phyloP scores from a whole-genome alignment of 2,888 invertebrate species.

The Pyrrhia umbra region DNA sequence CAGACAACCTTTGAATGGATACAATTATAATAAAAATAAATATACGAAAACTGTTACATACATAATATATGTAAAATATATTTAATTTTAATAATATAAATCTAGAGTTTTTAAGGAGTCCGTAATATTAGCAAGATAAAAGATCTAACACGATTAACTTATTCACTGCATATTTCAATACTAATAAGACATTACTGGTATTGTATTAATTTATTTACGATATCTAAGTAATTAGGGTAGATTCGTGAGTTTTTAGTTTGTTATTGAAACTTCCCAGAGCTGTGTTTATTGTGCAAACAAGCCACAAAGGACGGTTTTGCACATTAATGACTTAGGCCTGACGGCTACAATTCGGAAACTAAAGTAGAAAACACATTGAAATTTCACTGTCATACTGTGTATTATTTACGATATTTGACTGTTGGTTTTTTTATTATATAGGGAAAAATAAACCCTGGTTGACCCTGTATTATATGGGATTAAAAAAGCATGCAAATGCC shows the following conservation, averaged over 20 bases:
- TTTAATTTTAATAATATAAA: no score
- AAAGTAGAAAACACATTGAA: constrained; percentile 31
- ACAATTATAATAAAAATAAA: no score
- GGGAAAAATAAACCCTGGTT: no score
- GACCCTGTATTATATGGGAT: no score
- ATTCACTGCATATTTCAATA: not conserved
- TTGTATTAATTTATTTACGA: constrained; percentile 28
- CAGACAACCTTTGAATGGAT: no score
- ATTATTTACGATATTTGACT: not conserved
- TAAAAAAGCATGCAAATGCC: no score
- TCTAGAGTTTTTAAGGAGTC: no score
- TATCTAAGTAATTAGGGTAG: constrained; percentile 33
- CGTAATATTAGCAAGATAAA: no score
- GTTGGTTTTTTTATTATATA: not conserved
- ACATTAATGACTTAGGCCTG: constrained; percentile 44
- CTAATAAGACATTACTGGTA: constrained; percentile 2
- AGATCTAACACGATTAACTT: not conserved
- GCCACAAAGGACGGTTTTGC: constrained; percentile 50
- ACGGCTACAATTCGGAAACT: constrained; percentile 25
- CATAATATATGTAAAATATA: no score
- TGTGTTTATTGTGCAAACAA: constrained; percentile 45
- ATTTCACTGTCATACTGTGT: not conserved
- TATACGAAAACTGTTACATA: no score
- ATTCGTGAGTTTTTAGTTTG: constrained; percentile 50
- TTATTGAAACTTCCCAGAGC: constrained; percentile 49